Percentiles rank a stretch among this genome's conserved stretches.
phyloP scores from a whole-genome alignment of 1,140 invertebrate species.

The Ridgeia piscesae region DNA sequence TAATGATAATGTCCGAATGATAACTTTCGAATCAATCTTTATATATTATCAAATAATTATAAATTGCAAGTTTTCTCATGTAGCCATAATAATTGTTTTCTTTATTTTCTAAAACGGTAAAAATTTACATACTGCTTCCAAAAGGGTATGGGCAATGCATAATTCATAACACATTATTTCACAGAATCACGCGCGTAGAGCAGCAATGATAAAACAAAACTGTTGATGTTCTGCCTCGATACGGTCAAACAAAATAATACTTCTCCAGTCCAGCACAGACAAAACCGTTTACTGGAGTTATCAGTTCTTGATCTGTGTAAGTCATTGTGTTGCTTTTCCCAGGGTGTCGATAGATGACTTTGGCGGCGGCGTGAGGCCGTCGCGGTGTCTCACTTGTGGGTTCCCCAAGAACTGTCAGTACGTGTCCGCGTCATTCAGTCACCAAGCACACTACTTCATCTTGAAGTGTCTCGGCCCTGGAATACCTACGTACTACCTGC shows the following conservation, averaged over 20 bases:
- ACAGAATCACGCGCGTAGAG: too few species aligned
- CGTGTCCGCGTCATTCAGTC: slow-evolving; percentile 72
- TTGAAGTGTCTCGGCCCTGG: slow-evolving; percentile 84
- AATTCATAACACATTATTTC: too few species aligned
- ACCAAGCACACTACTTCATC: slow-evolving; percentile 69
- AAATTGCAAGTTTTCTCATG: too few species aligned
- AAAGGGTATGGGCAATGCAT: too few species aligned
- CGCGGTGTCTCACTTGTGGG: slow-evolving; percentile 51
- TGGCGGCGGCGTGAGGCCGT: background rate
- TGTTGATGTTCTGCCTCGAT: too few species aligned
- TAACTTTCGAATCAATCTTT: background rate
- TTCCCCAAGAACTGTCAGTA: slow-evolving; percentile 62
- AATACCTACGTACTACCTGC: slow-evolving; percentile 73
- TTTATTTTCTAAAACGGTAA: too few species aligned
- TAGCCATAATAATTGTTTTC: too few species aligned
- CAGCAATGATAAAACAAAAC: too few species aligned
- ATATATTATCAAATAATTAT: too few species aligned
- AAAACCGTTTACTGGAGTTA: background rate
- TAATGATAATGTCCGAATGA: background rate
- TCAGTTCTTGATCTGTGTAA: background rate
- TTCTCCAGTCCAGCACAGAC: too few species aligned
- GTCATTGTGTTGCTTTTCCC: background rate
- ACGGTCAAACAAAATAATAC: too few species aligned
- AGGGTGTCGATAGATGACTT: background rate
- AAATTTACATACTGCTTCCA: too few species aligned